These are phyloP conservation scores for Xerus inauris DNA, from an alignment of 2,113 vertebrate species.

Conservation along the genomic window DNA sequence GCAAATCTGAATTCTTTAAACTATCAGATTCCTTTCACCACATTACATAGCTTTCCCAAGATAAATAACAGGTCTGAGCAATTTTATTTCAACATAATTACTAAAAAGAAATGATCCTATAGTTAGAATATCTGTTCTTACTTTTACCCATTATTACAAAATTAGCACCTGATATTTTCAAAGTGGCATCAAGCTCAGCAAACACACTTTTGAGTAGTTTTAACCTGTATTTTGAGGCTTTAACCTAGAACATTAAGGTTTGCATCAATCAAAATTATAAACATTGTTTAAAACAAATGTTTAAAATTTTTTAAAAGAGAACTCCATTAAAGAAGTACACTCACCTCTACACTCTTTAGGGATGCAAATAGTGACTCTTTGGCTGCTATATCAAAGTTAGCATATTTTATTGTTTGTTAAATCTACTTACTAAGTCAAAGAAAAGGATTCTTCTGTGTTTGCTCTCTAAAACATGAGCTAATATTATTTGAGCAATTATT, in stretches of 20 bases:
- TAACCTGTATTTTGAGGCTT: constrained; percentile 16
- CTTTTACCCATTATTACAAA: constrained; percentile 54
- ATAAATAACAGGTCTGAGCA: background rate
- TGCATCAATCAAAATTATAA: constrained; percentile 40
- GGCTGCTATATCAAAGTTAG: background rate
- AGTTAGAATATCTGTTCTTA: background rate
- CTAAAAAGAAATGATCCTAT: background rate
- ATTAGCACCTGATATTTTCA: constrained; percentile 50
- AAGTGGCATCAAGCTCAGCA: background rate
- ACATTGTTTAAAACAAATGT: background rate
- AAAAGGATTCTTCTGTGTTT: background rate
- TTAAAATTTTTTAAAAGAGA: background rate
- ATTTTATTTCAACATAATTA: constrained; percentile 55
- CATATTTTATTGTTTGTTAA: background rate
- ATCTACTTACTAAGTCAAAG: constrained; percentile 34
- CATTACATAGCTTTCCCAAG: constrained; percentile 6
- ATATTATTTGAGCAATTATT: background rate
- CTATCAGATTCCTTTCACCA: background rate
- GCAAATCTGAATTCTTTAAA: constrained; percentile 44
- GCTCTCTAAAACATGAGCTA: background rate
- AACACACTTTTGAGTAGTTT: background rate
- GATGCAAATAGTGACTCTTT: constrained; percentile 7
- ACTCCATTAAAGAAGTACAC: background rate
- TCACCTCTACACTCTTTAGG: background rate
- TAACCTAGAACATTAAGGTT: constrained; percentile 35